phyloP scores from a whole-genome alignment of 2,888 invertebrate genomes.

The Deroplatys truncata region DNA sequence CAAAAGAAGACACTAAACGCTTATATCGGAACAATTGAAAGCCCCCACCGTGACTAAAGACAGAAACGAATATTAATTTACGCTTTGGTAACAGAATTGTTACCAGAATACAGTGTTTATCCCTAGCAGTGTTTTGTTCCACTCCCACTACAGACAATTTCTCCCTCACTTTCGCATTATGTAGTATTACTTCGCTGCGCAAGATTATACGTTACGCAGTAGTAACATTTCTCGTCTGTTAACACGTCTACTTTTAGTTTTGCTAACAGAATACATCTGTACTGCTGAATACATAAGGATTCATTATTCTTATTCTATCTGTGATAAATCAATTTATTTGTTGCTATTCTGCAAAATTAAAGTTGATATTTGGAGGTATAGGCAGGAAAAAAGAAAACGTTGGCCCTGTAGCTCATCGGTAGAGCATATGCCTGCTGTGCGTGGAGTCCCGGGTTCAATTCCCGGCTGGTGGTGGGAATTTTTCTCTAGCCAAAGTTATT shows the following conservation, averaged over 20 bases:
- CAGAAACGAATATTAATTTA: background rate
- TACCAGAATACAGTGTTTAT: background rate
- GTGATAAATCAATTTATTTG: too few species aligned
- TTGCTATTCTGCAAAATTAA: too few species aligned
- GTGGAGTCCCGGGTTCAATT: too few species aligned
- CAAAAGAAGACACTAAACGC: too few species aligned
- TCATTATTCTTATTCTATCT: too few species aligned
- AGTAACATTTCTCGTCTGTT: background rate
- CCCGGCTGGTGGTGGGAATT: too few species aligned
- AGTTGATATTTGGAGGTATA: too few species aligned
- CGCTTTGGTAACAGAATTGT: background rate
- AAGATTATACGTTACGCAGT: background rate
- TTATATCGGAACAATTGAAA: background rate
- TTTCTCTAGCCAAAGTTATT: too few species aligned
- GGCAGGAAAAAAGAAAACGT: too few species aligned
- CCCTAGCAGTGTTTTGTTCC: background rate
- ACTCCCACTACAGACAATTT: background rate
- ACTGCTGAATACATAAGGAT: too few species aligned
- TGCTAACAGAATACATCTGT: background rate
- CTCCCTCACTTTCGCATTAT: background rate
- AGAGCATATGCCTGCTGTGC: too few species aligned
- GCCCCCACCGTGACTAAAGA: background rate
- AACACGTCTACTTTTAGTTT: background rate
- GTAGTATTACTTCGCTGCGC: background rate
- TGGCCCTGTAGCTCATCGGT: too few species aligned